These are phyloP conservation scores for Oconnorella tubifera DNA, from an alignment of 2,888 invertebrate genomes.

Conservation along the genomic window DNA sequence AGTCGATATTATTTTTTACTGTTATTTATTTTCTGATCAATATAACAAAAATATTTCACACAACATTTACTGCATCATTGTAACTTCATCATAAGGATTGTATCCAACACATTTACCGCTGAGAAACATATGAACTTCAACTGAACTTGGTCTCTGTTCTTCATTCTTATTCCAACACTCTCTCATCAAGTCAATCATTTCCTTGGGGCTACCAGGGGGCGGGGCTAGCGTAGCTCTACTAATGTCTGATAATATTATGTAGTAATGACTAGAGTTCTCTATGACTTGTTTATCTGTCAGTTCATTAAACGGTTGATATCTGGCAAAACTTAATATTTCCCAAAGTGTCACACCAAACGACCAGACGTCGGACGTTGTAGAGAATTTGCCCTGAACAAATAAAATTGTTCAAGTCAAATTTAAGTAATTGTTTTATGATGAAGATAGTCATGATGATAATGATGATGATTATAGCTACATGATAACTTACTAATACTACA, in stretches of 20 bases:
- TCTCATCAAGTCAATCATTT: constrained; percentile 84
- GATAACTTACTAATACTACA: constrained; percentile 63
- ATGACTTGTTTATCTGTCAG: constrained; percentile 73
- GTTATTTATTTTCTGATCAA: too few relatives aligned
- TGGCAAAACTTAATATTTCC: constrained; percentile 76
- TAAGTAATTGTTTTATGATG: too few relatives aligned
- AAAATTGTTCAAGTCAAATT: neutral
- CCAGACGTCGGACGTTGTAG: constrained; percentile 84
- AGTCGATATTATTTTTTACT: too few relatives aligned
- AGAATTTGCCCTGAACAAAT: constrained; percentile 72
- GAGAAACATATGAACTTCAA: constrained; percentile 81
- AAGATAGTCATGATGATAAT: too few relatives aligned
- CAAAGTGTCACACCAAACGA: constrained; percentile 82
- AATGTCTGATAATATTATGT: constrained; percentile 63
- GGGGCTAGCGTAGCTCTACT: constrained; percentile 62
- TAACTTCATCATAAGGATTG: constrained; percentile 46
- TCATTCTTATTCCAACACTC: constrained; percentile 85
- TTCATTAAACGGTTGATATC: constrained; percentile 73
- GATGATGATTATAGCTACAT: too few relatives aligned
- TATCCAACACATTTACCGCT: constrained; percentile 58
- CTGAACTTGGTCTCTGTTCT: constrained; percentile 76
- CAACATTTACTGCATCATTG: too few relatives aligned
- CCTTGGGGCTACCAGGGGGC: constrained; percentile 75
- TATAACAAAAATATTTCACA: too few relatives aligned
- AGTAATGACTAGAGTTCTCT: constrained; percentile 73